Conservation (phyloP, 2,888 invertebrate species). For the Polyommatus iphigenia region DNA sequence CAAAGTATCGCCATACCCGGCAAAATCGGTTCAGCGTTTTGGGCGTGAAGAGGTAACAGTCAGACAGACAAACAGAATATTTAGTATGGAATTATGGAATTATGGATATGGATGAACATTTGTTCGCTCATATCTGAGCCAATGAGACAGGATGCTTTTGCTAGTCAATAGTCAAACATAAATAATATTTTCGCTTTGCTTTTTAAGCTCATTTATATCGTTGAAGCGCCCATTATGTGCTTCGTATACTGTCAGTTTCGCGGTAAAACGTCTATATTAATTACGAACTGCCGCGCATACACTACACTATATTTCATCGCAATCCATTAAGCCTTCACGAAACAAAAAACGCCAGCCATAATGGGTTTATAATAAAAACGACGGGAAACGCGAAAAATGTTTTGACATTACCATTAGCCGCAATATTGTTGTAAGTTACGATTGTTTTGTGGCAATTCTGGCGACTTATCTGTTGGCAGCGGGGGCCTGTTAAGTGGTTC, state of each 20-base stretch:
- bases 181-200: neutral
- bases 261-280: neutral
- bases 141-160: neutral
- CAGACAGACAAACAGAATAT: too few species aligned
- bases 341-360: conserved; percentile 19
- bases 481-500: neutral
- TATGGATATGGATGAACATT: too few species aligned
- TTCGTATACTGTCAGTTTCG: neutral
- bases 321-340: conserved; percentile 10
- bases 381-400: neutral
- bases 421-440: neutral
- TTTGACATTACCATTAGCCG: neutral
- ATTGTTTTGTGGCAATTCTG: neutral
- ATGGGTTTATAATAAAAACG: conserved; percentile 25
- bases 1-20: too few species aligned
- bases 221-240: neutral
- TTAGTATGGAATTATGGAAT: too few species aligned
- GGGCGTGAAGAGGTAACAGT: too few species aligned
- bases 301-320: conserved; percentile 11
- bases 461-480: neutral
- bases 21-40: too few species aligned
- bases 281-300: neutral
- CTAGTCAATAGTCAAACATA: neutral
- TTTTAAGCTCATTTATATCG: neutral
- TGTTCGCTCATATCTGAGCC: too few species aligned